Percentiles rank a stretch among this genome's conserved stretches.
Evolutionary conservation across 2,888 invertebrate species (phyloP).

Genomic region (Stenotaenia linearis): DNA sequence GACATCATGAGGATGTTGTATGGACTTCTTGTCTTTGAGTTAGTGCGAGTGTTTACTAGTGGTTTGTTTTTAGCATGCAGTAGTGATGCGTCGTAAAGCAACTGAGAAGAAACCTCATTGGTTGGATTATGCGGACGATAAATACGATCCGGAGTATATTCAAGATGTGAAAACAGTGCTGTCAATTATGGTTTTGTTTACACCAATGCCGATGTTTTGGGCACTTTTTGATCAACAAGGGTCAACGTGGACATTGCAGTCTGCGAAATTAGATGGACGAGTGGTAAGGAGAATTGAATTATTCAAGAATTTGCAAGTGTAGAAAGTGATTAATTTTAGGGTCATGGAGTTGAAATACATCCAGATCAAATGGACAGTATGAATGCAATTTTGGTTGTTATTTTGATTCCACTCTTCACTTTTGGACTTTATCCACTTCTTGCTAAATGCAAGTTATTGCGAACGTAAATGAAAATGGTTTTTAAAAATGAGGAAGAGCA

Average conservation of each 20-base stretch:
- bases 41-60: too few species aligned
- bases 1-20: too few species aligned
- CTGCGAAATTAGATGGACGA: constrained; percentile 45
- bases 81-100: constrained; percentile 42
- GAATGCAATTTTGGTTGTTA: constrained; percentile 7
- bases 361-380: constrained; percentile 46
- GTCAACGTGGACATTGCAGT: constrained; percentile 51
- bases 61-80: constrained; percentile 57
- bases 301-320: background rate
- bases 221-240: constrained; percentile 54
- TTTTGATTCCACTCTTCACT: constrained; percentile 40
- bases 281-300: constrained; percentile 31
- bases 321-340: background rate
- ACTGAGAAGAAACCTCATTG: constrained; percentile 44
- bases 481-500: constrained; percentile 43
- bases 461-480: constrained; percentile 39
- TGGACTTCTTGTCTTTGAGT: too few species aligned
- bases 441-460: constrained; percentile 45
- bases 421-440: constrained; percentile 49
- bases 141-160: constrained; percentile 47
- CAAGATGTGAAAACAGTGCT: constrained; percentile 47
- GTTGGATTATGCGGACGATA: constrained; percentile 51
- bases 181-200: constrained; percentile 46
- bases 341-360: constrained; percentile 41
- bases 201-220: constrained; percentile 54